Conservation (phyloP, 2,113 vertebrate species). For the Argyrosomus japonicus region DNA sequence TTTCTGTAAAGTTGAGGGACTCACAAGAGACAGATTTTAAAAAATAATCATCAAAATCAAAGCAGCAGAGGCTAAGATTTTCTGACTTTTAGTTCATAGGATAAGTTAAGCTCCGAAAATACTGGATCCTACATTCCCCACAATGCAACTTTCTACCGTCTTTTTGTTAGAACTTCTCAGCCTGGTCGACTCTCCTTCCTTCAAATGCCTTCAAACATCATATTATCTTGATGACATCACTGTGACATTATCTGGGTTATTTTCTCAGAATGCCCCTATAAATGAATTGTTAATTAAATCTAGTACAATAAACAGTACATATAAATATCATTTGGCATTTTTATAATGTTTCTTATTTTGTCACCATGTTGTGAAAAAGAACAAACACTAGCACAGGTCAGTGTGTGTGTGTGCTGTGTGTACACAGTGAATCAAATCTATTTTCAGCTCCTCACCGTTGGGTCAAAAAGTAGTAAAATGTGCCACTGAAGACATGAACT, state of each 20-base stretch:
- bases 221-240: not conserved
- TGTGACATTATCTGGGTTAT: not conserved
- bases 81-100: too few relatives aligned
- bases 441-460: not conserved
- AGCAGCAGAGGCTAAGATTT: not conserved
- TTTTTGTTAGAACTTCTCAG: not conserved
- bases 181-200: too few relatives aligned
- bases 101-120: not conserved
- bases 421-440: not conserved
- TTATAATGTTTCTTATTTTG: not conserved
- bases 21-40: not conserved
- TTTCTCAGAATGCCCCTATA: too few relatives aligned
- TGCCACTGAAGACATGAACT: slow-evolving; percentile 3
- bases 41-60: not conserved
- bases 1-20: not conserved
- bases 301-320: not conserved
- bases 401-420: not conserved
- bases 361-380: not conserved
- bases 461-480: slow-evolving; percentile 1
- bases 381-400: not conserved
- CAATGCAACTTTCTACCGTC: not conserved
- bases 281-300: too few relatives aligned
- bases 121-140: not conserved
- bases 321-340: not conserved
- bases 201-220: too few relatives aligned